phyloP scores from a whole-genome alignment of 2,797 vertebrate species.

The Margarornis squamiger region DNA sequence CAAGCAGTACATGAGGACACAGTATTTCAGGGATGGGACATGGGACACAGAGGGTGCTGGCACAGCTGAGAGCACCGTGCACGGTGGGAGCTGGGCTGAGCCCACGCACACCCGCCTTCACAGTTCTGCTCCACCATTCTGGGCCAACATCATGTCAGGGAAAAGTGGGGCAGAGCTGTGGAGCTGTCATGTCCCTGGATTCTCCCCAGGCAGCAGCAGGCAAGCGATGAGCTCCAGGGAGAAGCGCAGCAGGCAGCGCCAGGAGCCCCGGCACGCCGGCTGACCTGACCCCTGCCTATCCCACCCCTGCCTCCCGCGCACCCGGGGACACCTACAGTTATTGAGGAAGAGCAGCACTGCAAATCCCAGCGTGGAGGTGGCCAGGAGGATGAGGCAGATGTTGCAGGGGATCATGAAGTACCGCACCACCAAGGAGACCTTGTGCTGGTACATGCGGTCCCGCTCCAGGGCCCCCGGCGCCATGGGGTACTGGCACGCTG shows the following conservation, averaged over 20 bases:
- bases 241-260: not conserved
- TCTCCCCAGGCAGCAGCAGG: not conserved
- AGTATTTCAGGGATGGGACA: not conserved
- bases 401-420: slow-evolving; percentile 99
- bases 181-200: not conserved
- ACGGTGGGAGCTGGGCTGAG: not conserved
- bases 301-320: not conserved
- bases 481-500: slow-evolving; percentile 84
- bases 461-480: slow-evolving; percentile 78
- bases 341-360: slow-evolving; percentile 96
- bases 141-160: not conserved
- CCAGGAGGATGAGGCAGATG: slow-evolving; percentile 96
- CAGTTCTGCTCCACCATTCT: not conserved
- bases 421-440: slow-evolving; percentile 93
- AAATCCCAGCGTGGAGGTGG: slow-evolving; percentile 91
- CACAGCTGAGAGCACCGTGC: not conserved
- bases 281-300: not conserved
- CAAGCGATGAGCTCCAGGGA: fast-evolving
- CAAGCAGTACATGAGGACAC: not conserved
- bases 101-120: not conserved
- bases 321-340: slow-evolving; percentile 87
- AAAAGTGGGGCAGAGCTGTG: not conserved
- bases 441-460: slow-evolving; percentile 90
- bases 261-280: not conserved
- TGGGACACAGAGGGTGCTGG: not conserved